Conservation (phyloP, 2,113 vertebrate genomes). For the Halcyon senegalensis region DNA sequence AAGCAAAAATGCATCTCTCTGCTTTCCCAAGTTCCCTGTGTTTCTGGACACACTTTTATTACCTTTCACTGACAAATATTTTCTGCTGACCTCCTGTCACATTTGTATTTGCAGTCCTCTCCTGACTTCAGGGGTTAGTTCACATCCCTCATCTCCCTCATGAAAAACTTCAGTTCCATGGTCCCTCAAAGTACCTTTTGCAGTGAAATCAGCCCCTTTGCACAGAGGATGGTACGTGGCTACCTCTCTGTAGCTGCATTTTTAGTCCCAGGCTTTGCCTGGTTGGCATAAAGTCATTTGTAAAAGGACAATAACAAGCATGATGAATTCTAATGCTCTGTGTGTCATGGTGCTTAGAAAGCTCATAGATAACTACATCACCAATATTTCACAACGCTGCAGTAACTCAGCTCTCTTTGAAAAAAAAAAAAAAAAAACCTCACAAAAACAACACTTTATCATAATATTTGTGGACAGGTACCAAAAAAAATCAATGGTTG, state of each 20-base stretch:
- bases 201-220: not conserved
- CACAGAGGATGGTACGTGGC: not conserved
- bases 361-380: conserved; percentile 31
- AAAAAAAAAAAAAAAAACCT: not conserved
- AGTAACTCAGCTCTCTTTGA: conserved; percentile 24
- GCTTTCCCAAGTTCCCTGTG: not conserved
- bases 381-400: conserved; percentile 37
- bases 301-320: conserved; percentile 35
- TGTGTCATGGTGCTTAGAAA: not conserved
- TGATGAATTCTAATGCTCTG: conserved; percentile 53
- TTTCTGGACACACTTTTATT: not conserved
- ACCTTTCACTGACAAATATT: not conserved
- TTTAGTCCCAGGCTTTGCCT: not conserved
- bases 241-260: not conserved
- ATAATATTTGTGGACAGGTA: conserved; percentile 40
- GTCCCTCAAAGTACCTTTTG: not conserved
- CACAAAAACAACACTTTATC: conserved; percentile 27
- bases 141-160: not conserved
- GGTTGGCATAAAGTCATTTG: conserved; percentile 30
- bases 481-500: conserved; percentile 50
- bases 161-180: not conserved
- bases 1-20: not conserved
- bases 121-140: not conserved
- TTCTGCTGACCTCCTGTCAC: not conserved
- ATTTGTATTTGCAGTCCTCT: not conserved